These are phyloP conservation scores for Neosalanx taihuensis DNA, from an alignment of 2,797 vertebrate genomes.

Conservation along the genomic window DNA sequence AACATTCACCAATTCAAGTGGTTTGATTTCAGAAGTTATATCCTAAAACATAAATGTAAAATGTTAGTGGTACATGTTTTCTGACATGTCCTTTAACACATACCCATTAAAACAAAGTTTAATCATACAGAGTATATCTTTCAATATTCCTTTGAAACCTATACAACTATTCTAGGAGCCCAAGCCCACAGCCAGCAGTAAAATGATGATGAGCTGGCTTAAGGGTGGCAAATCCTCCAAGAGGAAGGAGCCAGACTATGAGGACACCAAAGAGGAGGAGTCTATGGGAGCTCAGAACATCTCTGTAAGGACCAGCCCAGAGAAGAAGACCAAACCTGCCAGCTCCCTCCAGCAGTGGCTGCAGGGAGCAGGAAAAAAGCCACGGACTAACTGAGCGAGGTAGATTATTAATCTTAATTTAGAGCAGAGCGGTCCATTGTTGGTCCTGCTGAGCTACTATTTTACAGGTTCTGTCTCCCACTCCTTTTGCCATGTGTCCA, in stretches of 20 bases:
- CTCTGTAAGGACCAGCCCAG: constrained; percentile 54
- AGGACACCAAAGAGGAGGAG: constrained; percentile 57
- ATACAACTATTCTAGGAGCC: constrained; percentile 64
- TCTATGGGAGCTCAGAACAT: background rate
- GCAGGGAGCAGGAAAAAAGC: constrained; percentile 71
- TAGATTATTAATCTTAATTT: background rate
- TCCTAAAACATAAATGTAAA: background rate
- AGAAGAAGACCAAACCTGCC: constrained; percentile 44
- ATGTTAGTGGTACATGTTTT: background rate
- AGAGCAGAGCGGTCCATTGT: background rate
- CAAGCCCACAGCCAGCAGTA: constrained; percentile 76
- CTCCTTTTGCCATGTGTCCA: no score
- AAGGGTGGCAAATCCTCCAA: constrained; percentile 74
- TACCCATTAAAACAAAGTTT: background rate
- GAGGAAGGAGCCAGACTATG: constrained; percentile 53
- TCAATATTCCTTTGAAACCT: background rate
- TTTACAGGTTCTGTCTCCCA: no score
- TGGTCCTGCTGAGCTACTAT: no score
- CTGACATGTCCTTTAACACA: background rate
- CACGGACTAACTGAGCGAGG: constrained; percentile 54
- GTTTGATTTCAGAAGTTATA: background rate
- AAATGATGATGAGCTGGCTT: constrained; percentile 86
- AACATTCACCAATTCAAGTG: background rate
- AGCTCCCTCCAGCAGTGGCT: constrained; percentile 69
- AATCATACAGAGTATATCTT: no score